These are phyloP conservation scores for Ophion ellenae DNA, from an alignment of 2,888 invertebrate species.

Conservation along the genomic window DNA sequence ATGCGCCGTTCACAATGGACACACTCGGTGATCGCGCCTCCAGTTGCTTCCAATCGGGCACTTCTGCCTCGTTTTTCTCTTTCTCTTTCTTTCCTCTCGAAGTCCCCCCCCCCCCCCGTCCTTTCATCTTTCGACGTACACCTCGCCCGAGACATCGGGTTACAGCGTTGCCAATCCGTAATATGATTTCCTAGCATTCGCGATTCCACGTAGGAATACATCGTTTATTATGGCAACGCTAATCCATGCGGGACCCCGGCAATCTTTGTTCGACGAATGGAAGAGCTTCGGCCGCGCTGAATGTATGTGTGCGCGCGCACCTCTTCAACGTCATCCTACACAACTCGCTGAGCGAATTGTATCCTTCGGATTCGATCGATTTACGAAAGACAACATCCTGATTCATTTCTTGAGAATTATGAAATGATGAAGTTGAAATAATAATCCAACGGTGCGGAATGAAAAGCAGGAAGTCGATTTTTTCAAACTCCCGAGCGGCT, in stretches of 20 bases:
- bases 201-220: conserved; percentile 8
- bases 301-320: neutral
- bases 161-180: conserved; percentile 57
- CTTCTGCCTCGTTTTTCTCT: conserved; percentile 19
- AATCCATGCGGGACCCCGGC: conserved; percentile 13
- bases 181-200: conserved; percentile 37
- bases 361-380: neutral
- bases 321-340: conserved; percentile 1
- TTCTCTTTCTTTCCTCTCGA: conserved; percentile 27
- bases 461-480: neutral
- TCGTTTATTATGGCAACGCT: conserved; percentile 32
- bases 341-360: neutral
- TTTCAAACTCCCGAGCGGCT: neutral
- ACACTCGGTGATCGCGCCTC: conserved; percentile 73
- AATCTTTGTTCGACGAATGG: neutral
- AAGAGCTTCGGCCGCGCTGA: conserved; percentile 12
- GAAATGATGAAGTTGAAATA: neutral
- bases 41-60: conserved; percentile 60
- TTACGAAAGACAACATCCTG: neutral
- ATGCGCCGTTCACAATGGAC: conserved; percentile 77
- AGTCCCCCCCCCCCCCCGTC: conserved; percentile 25
- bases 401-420: neutral
- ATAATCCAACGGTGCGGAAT: neutral
- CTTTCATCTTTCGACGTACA: conserved; percentile 34
- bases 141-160: conserved; percentile 31